phyloP scores from a whole-genome alignment of 2,888 invertebrate genomes.

The Cephalotes varians region DNA sequence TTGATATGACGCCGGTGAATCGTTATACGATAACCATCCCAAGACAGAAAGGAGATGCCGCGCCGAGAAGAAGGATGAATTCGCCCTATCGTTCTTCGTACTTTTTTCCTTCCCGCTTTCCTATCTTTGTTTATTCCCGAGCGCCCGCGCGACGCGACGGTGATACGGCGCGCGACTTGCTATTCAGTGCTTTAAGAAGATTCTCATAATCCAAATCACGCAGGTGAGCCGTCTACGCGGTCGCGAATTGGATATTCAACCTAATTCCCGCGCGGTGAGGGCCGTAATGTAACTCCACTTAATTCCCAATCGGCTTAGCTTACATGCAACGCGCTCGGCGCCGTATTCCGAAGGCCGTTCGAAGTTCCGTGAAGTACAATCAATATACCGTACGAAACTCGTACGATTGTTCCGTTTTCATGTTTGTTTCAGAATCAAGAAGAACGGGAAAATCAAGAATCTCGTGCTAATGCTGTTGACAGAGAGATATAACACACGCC shows the following conservation, averaged over 20 bases:
- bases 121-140: background rate
- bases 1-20: conserved; percentile 31
- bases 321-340: conserved; percentile 66
- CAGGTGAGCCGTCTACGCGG: conserved; percentile 44
- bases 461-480: background rate
- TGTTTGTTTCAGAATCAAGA: background rate
- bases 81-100: background rate
- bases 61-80: background rate
- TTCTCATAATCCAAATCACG: conserved; percentile 56
- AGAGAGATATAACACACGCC: background rate
- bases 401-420: background rate
- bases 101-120: background rate
- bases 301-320: conserved; percentile 76
- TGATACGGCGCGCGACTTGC: background rate
- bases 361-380: background rate
- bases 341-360: background rate
- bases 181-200: conserved; percentile 51
- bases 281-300: conserved; percentile 71
- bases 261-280: conserved; percentile 68
- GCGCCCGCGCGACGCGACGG: background rate
- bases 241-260: conserved; percentile 68
- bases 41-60: conserved; percentile 13
- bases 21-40: conserved; percentile 12
- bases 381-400: background rate
- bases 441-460: too few relatives aligned